A percentile compares a stretch with the other conserved stretches of the same genome.
phyloP scores from a whole-genome alignment of 2,888 invertebrate species.

The Rhaphigaster nebulosa region DNA sequence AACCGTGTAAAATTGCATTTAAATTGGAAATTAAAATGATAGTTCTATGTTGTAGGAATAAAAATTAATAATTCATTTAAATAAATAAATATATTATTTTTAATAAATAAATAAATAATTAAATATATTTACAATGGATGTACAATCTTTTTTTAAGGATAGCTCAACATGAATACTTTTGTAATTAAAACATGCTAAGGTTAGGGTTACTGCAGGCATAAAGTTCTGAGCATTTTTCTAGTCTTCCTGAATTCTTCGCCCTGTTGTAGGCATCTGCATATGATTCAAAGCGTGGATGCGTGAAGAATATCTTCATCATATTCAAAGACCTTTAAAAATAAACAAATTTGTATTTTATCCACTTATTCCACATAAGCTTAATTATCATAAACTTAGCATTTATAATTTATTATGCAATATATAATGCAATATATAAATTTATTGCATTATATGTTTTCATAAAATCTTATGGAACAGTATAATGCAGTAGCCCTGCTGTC shows the following conservation, averaged over 20 bases:
- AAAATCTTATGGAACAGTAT: no score
- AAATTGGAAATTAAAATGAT: no score
- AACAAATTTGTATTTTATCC: background rate
- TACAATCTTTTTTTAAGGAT: background rate
- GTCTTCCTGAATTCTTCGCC: constrained; percentile 44
- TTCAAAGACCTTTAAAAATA: constrained; percentile 62
- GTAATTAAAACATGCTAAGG: constrained; percentile 48
- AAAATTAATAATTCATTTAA: background rate
- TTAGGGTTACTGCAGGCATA: constrained; percentile 54
- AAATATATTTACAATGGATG: constrained; percentile 31
- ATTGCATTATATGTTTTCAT: no score
- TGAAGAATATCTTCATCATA: constrained; percentile 59
- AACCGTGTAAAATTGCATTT: no score
- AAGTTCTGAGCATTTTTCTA: constrained; percentile 52
- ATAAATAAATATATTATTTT: constrained; percentile 23
- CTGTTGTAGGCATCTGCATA: constrained; percentile 62
- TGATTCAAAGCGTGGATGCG: constrained; percentile 61
- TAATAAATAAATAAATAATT: constrained; percentile 30
- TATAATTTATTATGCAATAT: no score
- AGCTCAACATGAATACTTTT: constrained; percentile 14
- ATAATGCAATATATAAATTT: no score
- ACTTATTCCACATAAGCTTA: background rate
- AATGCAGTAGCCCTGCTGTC: no score
- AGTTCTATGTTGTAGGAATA: background rate
- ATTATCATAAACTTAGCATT: background rate